A percentile compares a stretch with the other conserved stretches of the same genome.
phyloP scores from a whole-genome alignment of 2,113 vertebrate species.

The Mystacornis crossleyi region DNA sequence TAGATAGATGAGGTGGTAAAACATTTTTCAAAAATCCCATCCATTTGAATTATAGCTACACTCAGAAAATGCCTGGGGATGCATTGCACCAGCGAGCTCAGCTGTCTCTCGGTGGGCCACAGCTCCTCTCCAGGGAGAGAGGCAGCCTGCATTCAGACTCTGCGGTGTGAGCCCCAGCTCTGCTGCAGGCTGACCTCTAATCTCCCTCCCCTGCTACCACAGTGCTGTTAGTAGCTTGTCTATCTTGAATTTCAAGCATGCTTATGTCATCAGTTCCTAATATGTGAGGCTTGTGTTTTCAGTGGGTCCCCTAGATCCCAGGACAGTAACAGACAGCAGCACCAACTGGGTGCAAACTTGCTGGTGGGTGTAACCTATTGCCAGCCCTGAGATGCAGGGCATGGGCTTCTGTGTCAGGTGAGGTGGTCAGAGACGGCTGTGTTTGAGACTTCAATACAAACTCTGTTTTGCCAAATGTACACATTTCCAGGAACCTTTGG shows the following conservation, averaged over 20 bases:
- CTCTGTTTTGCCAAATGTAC: neutral
- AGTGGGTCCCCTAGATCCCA: neutral
- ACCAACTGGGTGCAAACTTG: neutral
- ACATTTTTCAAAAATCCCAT: constrained; percentile 17
- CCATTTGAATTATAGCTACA: neutral
- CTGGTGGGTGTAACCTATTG: accelerated
- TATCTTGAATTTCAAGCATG: accelerated
- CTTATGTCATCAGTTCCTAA: neutral
- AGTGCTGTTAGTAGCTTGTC: neutral
- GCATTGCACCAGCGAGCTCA: neutral
- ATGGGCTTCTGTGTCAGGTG: accelerated
- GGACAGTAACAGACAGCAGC: neutral
- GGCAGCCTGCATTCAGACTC: neutral
- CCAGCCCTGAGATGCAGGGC: neutral
- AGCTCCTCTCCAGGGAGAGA: neutral
- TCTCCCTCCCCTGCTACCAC: neutral
- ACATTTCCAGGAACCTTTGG: neutral
- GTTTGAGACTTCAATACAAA: neutral
- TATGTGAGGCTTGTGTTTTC: neutral
- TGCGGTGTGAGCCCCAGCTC: accelerated
- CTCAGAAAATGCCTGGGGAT: neutral
- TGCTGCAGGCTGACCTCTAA: neutral
- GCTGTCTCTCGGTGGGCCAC: accelerated
- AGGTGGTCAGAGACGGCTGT: neutral
- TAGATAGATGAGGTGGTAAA: neutral